Base-by-base conservation (phyloP, 1,140 invertebrate genomes). In the Ceratoteleas bidentatus region DNA sequence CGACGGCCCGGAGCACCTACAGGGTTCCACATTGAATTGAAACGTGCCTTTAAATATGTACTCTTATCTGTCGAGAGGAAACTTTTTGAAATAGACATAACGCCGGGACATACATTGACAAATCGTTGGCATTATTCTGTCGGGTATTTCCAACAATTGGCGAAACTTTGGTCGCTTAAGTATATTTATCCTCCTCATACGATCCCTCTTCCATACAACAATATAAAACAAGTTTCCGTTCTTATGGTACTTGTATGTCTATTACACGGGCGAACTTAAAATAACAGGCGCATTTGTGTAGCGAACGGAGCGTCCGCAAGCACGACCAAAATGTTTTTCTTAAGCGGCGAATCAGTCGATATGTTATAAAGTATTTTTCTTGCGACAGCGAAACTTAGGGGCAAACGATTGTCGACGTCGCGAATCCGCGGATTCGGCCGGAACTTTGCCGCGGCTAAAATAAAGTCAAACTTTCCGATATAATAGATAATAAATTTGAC, bases 401-500 rank as follows among this genome's bases (percentile, higher is more conserved):
- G 45, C 65, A 45, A 68, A 15, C 16, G 52, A 57, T 49, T 14
- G 43, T 52, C 40, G 58, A 61, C 49, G 40, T 58, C 68, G 49
- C 38, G 40, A 56, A 62, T 62, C 16, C 49, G 8, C 10, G 40
- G 54, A 61, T 52, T 70, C 56, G 38, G 16, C 36, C 6, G 15
- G 62, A 72, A 36, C 62, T 72, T 62, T 34, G 34, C 53, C 32
- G 56, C 40, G 60, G 60, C 47, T 15, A 40, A 68, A 68, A 68
- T 68, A 61, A 62, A 62, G 50, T 76, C 57, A 11, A 64, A 60
- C 73, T 66, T 76, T 56, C 34, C 15, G 53, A 60, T 54, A 68
- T 60, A 68, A 68, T 60, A 61, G 68, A 72, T 79, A 72, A 79
- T 79, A 70, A 72, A 79, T 79, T 79, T 57, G 24, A 14, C 10